Conservation (phyloP, 2,113 vertebrate genomes). For the Oryzias melastigma region DNA sequence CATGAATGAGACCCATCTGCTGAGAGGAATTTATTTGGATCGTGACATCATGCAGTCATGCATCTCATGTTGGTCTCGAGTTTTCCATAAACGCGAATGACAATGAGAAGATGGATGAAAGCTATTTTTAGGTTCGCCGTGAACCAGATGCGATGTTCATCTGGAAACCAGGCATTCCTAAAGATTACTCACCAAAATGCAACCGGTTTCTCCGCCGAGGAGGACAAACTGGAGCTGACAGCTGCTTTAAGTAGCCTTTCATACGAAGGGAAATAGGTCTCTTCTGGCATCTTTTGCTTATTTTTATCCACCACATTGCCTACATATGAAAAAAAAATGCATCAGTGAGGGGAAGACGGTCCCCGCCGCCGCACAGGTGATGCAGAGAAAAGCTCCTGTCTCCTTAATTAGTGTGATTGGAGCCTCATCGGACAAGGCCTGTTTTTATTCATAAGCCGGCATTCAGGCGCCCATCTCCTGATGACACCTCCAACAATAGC, state of each 20-base stretch:
- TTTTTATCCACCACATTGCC: conserved; percentile 40
- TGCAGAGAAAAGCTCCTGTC: conserved; percentile 16
- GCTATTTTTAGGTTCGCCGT: conserved; percentile 1
- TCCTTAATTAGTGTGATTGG: conserved; percentile 49
- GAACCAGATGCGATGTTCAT: neutral
- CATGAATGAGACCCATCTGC: conserved; percentile 28
- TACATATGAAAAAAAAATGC: neutral
- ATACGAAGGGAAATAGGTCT: conserved; percentile 28
- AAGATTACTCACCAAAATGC: no score
- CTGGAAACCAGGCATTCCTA: no score
- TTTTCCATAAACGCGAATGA: conserved; percentile 27
- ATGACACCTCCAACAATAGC: conserved; percentile 51
- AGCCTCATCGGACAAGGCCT: conserved; percentile 36
- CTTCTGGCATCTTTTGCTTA: conserved; percentile 47
- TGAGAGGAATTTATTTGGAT: conserved; percentile 34
- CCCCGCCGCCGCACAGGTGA: conserved; percentile 38
- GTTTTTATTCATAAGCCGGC: conserved; percentile 56
- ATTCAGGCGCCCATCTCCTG: conserved; percentile 31
- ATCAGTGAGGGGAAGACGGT: neutral
- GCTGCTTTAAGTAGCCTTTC: conserved; percentile 34
- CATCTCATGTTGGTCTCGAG: conserved; percentile 37
- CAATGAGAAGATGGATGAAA: neutral
- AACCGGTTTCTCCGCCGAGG: conserved; percentile 20
- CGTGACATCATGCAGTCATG: conserved; percentile 32
- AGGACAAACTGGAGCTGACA: conserved; percentile 39